Conservation (phyloP, 1,140 invertebrate genomes). For the Atta texana region DNA sequence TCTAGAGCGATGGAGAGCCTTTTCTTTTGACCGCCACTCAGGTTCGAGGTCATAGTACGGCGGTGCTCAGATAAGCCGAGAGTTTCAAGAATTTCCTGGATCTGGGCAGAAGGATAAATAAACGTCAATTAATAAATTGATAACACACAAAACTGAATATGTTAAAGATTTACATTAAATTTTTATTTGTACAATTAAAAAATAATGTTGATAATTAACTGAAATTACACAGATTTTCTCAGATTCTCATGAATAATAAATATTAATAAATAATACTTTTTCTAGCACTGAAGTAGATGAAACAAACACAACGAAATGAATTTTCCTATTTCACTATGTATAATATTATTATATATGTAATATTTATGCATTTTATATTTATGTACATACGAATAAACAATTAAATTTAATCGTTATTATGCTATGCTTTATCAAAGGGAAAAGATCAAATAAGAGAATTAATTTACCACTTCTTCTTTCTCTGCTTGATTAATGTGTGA, state of each 20-base stretch:
- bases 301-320: not conserved
- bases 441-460: not conserved
- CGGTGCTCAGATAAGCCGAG: slow-evolving; percentile 94
- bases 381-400: not conserved
- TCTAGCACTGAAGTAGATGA: not conserved
- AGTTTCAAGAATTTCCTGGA: slow-evolving; percentile 96
- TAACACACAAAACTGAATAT: not conserved
- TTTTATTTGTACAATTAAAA: not conserved
- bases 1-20: slow-evolving; percentile 98
- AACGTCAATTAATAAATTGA: not conserved
- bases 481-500: slow-evolving; percentile 89
- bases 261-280: not conserved
- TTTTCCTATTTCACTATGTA: not conserved
- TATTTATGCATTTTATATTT: not conserved
- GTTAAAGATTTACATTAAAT: not conserved
- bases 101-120: slow-evolving; percentile 86
- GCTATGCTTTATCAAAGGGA: not conserved
- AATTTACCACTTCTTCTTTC: slow-evolving; percentile 94
- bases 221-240: not conserved
- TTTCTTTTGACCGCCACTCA: slow-evolving; percentile 98
- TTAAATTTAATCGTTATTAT: not conserved
- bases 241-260: too few relatives aligned
- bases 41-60: slow-evolving; percentile 94
- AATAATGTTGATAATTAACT: not conserved
- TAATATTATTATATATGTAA: not conserved